Evolutionary conservation across 2,113 vertebrate species (phyloP).

Genomic region (Laticauda colubrina): DNA sequence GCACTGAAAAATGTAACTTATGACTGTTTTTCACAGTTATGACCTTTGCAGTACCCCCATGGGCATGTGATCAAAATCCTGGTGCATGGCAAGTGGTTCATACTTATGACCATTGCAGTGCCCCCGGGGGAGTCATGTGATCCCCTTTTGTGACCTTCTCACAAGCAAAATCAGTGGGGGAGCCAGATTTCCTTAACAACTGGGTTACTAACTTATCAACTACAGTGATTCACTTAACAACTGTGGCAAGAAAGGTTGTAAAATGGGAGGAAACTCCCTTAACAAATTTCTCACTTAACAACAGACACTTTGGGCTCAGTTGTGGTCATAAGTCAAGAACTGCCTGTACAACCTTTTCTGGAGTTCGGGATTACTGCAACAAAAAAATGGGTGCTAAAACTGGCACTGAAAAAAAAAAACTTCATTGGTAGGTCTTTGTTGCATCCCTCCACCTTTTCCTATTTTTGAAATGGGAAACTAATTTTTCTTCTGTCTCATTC

Average conservation of each 20-base stretch:
- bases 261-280: background rate
- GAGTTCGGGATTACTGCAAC: constrained; percentile 9
- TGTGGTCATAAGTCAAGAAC: background rate
- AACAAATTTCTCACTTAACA: background rate
- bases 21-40: background rate
- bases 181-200: background rate
- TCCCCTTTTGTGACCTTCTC: background rate
- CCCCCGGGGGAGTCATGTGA: background rate
- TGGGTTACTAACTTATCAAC: background rate
- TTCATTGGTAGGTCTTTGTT: background rate
- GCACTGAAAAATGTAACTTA: too few relatives aligned
- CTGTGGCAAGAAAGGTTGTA: background rate
- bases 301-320: background rate
- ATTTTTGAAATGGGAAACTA: background rate
- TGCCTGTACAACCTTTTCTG: background rate
- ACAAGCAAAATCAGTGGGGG: background rate
- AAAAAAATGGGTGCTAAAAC: constrained; percentile 11
- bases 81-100: background rate
- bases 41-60: background rate
- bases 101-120: background rate
- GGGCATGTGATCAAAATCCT: background rate
- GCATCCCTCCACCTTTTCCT: background rate
- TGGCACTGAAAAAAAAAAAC: background rate
- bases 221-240: background rate
- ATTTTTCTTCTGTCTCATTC: background rate